Evolutionary conservation across 2,797 vertebrate genomes (phyloP).

Genomic region (Trichosurus vulpecula): DNA sequence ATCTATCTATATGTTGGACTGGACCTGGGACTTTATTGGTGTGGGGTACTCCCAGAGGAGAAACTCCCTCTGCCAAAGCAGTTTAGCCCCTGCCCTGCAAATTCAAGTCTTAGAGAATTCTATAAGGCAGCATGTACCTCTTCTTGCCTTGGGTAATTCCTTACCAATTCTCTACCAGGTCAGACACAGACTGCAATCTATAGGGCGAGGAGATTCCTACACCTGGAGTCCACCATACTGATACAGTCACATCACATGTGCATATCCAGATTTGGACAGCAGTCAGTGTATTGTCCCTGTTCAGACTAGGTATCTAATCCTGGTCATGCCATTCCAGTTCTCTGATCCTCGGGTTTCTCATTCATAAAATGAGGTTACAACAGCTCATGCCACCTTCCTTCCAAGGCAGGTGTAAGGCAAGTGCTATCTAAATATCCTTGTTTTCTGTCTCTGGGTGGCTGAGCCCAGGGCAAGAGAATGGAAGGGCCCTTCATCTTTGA

Average conservation of each 20-base stretch:
- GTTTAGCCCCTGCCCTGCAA: neutral
- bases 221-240: neutral
- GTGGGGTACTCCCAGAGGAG: neutral
- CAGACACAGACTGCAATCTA: neutral
- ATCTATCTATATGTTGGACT: too few species aligned
- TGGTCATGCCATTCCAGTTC: neutral
- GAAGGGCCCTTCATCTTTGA: neutral
- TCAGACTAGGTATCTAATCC: neutral
- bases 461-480: neutral
- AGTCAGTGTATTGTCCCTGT: neutral
- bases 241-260: neutral
- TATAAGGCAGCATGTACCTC: neutral
- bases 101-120: neutral
- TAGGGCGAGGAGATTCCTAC: neutral
- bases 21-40: neutral
- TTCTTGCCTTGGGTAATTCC: neutral
- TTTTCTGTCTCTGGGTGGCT: neutral
- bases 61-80: neutral
- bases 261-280: neutral
- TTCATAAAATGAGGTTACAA: neutral
- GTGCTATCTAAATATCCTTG: neutral
- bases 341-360: neutral
- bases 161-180: neutral
- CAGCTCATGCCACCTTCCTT: neutral
- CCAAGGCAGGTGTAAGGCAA: neutral